phyloP scores from a whole-genome alignment of 2,888 invertebrate species.

The Drosophila atroscutellata region DNA sequence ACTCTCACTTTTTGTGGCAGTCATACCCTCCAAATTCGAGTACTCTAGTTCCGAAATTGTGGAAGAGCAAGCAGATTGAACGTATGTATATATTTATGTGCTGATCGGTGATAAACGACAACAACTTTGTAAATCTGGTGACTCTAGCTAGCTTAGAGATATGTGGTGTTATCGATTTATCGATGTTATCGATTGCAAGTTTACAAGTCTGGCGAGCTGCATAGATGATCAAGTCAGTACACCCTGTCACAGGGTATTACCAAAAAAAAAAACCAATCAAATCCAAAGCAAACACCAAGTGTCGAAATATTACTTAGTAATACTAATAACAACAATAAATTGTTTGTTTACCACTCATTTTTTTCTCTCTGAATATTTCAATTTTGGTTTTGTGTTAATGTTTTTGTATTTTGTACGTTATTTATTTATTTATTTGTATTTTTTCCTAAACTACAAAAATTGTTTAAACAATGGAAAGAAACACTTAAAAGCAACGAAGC shows the following conservation, averaged over 20 bases:
- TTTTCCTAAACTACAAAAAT: constrained; percentile 43
- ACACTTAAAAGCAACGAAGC: constrained; percentile 42
- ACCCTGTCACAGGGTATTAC: neutral
- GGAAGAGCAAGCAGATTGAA: neutral
- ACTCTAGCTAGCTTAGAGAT: neutral
- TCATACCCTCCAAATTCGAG: neutral
- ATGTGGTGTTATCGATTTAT: neutral
- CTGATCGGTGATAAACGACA: neutral
- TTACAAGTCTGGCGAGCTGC: neutral
- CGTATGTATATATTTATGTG: neutral
- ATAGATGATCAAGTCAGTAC: neutral
- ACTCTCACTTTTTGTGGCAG: neutral
- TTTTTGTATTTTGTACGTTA: neutral
- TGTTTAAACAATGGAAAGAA: constrained; percentile 52
- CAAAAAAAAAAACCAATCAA: constrained; percentile 25
- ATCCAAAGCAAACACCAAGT: constrained; percentile 33
- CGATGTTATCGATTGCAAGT: neutral
- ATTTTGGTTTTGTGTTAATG: constrained; percentile 5
- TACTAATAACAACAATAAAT: constrained; percentile 68
- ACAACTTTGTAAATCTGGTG: neutral
- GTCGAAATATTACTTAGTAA: constrained; percentile 66
- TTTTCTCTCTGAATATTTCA: constrained; percentile 6
- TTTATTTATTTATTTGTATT: constrained; percentile 27
- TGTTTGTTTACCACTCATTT: constrained; percentile 35
- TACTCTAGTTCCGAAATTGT: neutral